These are phyloP conservation scores for Cololabis saira DNA, from an alignment of 2,113 vertebrate genomes.

Conservation along the genomic window DNA sequence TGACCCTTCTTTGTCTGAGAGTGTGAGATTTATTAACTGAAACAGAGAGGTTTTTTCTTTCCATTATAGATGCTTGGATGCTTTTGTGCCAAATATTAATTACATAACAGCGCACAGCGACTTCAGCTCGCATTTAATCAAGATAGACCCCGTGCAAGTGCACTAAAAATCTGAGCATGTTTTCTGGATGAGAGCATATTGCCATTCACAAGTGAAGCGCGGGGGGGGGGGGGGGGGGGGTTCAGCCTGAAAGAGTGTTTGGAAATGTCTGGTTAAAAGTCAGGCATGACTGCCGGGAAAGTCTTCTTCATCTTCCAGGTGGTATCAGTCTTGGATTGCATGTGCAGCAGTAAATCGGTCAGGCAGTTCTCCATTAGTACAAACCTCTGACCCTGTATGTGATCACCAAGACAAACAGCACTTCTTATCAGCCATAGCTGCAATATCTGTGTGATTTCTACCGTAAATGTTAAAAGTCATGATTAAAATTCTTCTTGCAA, in stretches of 20 bases:
- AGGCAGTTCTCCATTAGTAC: conserved; percentile 32
- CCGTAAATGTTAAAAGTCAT: too few species aligned
- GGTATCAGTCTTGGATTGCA: conserved; percentile 45
- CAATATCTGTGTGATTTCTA: conserved; percentile 1
- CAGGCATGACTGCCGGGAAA: conserved; percentile 44
- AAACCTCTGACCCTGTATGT: conserved; percentile 24
- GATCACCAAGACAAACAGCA: conserved; percentile 37
- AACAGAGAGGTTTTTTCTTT: conserved; percentile 4
- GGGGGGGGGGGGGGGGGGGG: conserved; percentile 23
- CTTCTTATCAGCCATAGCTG: background rate
- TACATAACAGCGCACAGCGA: conserved; percentile 17
- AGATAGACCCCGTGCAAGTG: background rate
- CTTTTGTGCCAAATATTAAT: background rate
- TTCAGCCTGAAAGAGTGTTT: conserved; percentile 27
- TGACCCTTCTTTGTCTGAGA: conserved; percentile 27
- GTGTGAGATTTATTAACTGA: conserved; percentile 16
- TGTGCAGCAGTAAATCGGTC: conserved; percentile 49
- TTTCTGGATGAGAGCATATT: conserved; percentile 14
- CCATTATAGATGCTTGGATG: conserved; percentile 5
- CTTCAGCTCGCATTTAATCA: background rate
- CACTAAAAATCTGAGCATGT: conserved; percentile 7
- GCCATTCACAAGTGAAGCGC: background rate
- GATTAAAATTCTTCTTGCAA: too few species aligned
- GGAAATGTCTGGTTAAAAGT: conserved; percentile 41
- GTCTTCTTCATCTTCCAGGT: conserved; percentile 36